phyloP scores from a whole-genome alignment of 2,797 vertebrate species.

The Petrocephalus sullivani region DNA sequence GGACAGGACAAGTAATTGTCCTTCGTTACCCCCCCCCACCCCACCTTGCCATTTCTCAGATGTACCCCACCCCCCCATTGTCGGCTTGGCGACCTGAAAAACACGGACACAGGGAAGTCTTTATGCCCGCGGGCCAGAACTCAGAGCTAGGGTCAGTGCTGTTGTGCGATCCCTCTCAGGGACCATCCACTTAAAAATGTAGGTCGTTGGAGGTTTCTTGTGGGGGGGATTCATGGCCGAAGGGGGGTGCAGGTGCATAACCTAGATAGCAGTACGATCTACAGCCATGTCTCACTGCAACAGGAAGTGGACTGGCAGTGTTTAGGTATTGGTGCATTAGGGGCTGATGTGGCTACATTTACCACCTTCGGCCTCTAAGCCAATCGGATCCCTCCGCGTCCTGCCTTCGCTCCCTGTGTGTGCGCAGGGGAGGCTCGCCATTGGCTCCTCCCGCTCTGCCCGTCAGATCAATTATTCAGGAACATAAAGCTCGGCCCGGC shows the following conservation, averaged over 20 bases:
- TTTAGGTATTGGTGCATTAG: background rate
- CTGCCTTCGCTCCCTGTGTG: background rate
- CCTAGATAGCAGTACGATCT: background rate
- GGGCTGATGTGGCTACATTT: background rate
- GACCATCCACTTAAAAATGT: background rate
- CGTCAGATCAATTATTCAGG: slow-evolving; percentile 45
- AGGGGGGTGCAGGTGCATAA: background rate
- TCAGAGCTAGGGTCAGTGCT: background rate
- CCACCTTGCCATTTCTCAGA: background rate
- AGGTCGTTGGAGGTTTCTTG: background rate
- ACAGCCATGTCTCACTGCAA: background rate
- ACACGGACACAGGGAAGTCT: background rate
- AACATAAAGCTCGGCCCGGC: slow-evolving; percentile 20
- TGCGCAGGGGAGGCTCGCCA: background rate
- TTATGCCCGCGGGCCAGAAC: background rate
- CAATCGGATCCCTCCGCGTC: background rate
- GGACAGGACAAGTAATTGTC: background rate
- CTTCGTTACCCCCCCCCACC: background rate
- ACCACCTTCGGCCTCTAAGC: background rate
- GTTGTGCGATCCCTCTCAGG: background rate
- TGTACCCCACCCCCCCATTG: background rate
- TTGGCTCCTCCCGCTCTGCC: slow-evolving; percentile 27
- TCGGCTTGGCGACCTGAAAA: background rate
- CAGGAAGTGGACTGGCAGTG: background rate
- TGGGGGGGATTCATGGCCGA: background rate